A percentile compares a stretch with the other conserved stretches of the same genome.
These are phyloP conservation scores for Pelosia muscerda DNA, from an alignment of 2,888 invertebrate genomes.

Conservation along the genomic window DNA sequence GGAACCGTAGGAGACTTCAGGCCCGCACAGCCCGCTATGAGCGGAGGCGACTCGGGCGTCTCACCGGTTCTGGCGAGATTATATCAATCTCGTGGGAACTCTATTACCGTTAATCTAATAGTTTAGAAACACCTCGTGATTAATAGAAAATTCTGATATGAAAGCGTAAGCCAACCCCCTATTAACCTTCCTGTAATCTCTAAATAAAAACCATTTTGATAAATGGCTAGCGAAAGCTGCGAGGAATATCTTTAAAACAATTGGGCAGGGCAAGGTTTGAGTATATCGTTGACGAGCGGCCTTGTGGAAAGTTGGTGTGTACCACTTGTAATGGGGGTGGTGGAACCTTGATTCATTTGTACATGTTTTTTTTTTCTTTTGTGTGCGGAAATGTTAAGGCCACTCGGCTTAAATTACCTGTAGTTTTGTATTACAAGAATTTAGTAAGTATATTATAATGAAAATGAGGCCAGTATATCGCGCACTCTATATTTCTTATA, in stretches of 20 bases:
- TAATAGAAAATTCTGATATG: no score
- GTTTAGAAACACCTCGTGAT: no score
- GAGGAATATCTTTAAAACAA: conserved; percentile 11
- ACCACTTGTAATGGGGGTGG: neutral
- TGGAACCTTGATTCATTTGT: no score
- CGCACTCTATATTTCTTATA: no score
- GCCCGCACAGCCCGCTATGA: no score
- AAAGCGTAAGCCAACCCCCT: no score
- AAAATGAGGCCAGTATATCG: neutral
- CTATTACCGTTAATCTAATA: no score
- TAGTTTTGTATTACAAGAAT: neutral
- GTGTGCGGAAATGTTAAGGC: neutral
- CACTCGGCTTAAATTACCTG: neutral
- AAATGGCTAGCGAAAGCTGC: conserved; percentile 7
- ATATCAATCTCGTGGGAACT: no score
- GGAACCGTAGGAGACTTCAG: no score
- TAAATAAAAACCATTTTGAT: conserved; percentile 9
- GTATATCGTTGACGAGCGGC: neutral
- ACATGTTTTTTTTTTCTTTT: neutral
- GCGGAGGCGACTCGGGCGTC: no score
- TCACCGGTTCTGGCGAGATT: no score
- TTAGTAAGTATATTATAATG: neutral
- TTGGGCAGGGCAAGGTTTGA: conserved; percentile 4
- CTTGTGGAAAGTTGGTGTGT: neutral
- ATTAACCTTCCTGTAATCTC: conserved; percentile 4